Base-by-base conservation (phyloP, 2,797 vertebrate species). In the Ammospiza maritima region DNA sequence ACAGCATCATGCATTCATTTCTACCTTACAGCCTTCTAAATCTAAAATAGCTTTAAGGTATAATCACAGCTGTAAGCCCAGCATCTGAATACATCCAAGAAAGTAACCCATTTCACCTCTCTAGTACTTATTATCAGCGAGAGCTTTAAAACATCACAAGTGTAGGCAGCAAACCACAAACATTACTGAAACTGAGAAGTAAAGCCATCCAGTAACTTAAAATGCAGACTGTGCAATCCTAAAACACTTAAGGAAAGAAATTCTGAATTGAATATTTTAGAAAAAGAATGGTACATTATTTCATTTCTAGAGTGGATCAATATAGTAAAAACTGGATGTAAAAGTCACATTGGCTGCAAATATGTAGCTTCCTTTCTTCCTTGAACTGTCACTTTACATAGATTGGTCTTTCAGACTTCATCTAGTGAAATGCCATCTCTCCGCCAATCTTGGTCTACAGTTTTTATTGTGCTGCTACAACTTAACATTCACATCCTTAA, bases 1-100 rank as follows among this genome's bases (percentile, higher is more conserved):
- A 94, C 16, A 77, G 56, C 47, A 93, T 90, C 62, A 95, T 89
- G 78, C 9, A 1, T 71, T 29, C 23, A 90, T 81, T 92, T 95
- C 51, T 51, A 47, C 21, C 50, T 79, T 84, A 86, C 13, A 62
- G 26, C 23, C 85, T 95, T 94, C 56, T 48, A 91, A 77, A 88
- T 47, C 27, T 90, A 74, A 94, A 93, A 57, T 14, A 89, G 64
- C n/a, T 78, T 64, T 64, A 64, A 71, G 36, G 42, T 81, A n/a
- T 81, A 78, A 54, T 53, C 16, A 57, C 18, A 88, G 38, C 38
- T 76, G 47, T 85, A 84, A 60, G 40, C 9, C 47, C 23, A 89
- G 40, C 36, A 69, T 9, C 48, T 58, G n/a, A 90, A 57, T 64
- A 65, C 26, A 71, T 48, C 23, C 65, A 77, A 89, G 45, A 9